Base-by-base conservation (phyloP, 2,888 invertebrate species). In the Microdon myrmicae region DNA sequence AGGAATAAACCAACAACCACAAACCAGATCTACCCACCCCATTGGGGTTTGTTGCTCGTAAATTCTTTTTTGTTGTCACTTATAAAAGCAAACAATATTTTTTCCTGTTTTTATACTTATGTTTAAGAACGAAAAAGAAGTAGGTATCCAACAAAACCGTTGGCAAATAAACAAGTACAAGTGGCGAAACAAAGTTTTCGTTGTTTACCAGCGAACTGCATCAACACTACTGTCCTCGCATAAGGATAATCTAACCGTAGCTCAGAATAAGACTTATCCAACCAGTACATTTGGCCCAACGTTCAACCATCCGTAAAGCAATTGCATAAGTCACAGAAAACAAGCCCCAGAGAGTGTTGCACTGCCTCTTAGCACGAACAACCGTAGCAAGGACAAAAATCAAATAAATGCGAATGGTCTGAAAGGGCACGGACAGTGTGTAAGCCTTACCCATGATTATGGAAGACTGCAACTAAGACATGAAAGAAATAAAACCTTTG, bases 241-340 rank as follows among this genome's bases (percentile, higher is more conserved):
- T 39, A 45, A 31, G 58, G 64, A 58, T 47, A 64, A 53, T 47
- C 39, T 26, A 51, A 64, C 51, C 38, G 38, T 26, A 64, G 58
- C 48, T 58, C 58, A 64, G 51, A 51, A 64, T 58, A 64, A 39
- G 47, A 49, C 61, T 31, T 28, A 51, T 45, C 64, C 37, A 64
- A 32, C 58, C 58, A 53, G 64, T 47, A 23, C 64, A 45, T 51
- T 38, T 58, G 51, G 53, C 58, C 58, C 51, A 47, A 64, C 47
- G 64, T 58, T 58, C 8, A 38, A 53, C 51, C 47, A 64, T 43
- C 53, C 45, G 64, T 47, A 64, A 58, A 58, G 53, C 53, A 35
- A 47, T 55, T 47, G 55, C 39, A 39, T 34, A 47, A 55, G 47
- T 47, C 28, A 19, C 26, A 34, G 28, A 45, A 34, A 54, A 44